Conservation (phyloP, 1,140 invertebrate species). For the Formica exsecta region DNA sequence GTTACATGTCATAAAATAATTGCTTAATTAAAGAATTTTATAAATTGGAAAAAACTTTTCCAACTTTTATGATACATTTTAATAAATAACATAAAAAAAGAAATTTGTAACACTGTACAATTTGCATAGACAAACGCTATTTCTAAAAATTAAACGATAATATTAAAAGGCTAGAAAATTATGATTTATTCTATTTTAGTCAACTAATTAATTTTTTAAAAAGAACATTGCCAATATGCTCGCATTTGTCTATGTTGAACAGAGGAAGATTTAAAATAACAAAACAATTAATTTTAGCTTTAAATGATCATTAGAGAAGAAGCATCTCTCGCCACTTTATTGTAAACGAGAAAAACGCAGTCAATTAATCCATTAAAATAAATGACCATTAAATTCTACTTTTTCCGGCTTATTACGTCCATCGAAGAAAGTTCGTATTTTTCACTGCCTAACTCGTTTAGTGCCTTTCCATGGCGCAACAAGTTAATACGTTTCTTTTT, state of each 20-base stretch:
- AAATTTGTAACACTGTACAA: not conserved
- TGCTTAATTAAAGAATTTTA: not conserved
- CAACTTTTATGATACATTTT: not conserved
- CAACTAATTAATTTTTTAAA: slow-evolving; percentile 53
- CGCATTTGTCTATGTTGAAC: not conserved
- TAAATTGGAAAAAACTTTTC: not conserved
- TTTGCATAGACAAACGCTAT: not conserved
- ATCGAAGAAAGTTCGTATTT: slow-evolving; percentile 11
- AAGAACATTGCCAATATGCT: not conserved
- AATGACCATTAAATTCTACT: not conserved
- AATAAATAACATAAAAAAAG: not conserved
- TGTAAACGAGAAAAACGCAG: not conserved
- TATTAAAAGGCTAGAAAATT: slow-evolving; percentile 15
- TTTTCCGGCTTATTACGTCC: slow-evolving; percentile 17
- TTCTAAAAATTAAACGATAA: slow-evolving; percentile 24
- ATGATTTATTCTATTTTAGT: slow-evolving; percentile 16
- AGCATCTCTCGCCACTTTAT: not conserved
- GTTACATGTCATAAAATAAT: slow-evolving; percentile 1
- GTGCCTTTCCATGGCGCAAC: slow-evolving; percentile 20
- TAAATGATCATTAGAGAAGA: not conserved
- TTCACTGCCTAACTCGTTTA: slow-evolving; percentile 18
- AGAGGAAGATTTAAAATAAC: slow-evolving; percentile 24
- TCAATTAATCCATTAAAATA: slow-evolving; percentile 5
- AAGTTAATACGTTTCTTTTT: slow-evolving; percentile 31
- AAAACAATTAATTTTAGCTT: slow-evolving; percentile 28